These are phyloP conservation scores for Neostethus bicornis DNA, from an alignment of 2,797 vertebrate genomes.

Conservation along the genomic window DNA sequence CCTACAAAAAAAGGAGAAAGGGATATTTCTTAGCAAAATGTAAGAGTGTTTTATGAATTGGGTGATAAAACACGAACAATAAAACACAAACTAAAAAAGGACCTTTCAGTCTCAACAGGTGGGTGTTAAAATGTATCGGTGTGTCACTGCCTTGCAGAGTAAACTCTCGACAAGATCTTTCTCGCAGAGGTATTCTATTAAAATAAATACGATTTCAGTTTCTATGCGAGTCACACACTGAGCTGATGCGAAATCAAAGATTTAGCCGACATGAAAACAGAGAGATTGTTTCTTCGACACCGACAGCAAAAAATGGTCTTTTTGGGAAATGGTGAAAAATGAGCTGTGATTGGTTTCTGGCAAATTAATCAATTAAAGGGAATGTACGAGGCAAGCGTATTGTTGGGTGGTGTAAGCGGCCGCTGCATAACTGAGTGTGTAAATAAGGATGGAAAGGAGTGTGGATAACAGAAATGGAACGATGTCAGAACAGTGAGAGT, in stretches of 20 bases:
- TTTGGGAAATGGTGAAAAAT: not conserved
- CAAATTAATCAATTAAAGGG: not conserved
- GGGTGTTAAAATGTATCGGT: constrained; percentile 26
- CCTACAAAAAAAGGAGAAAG: constrained; percentile 70
- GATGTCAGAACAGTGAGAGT: too few species aligned
- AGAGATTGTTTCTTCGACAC: constrained; percentile 10
- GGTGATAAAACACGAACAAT: constrained; percentile 44
- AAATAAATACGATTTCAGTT: constrained; percentile 26
- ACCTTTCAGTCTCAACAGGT: constrained; percentile 30
- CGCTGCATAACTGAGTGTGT: too few species aligned
- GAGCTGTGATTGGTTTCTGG: not conserved
- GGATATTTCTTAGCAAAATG: constrained; percentile 1
- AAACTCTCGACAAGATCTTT: constrained; percentile 14
- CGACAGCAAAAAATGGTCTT: constrained; percentile 5
- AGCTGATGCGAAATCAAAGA: not conserved
- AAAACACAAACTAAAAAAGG: constrained; percentile 14
- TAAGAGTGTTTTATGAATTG: constrained; percentile 16
- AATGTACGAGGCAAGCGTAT: too few species aligned
- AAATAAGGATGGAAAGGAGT: too few species aligned
- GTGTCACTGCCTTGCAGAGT: constrained; percentile 16
- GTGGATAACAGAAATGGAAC: too few species aligned
- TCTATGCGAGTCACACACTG: not conserved
- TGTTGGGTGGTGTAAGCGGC: too few species aligned
- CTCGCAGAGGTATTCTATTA: constrained; percentile 10
- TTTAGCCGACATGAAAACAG: constrained; percentile 25